Evolutionary conservation across 2,797 vertebrate species (phyloP).

Genomic region (Octomys mimax): DNA sequence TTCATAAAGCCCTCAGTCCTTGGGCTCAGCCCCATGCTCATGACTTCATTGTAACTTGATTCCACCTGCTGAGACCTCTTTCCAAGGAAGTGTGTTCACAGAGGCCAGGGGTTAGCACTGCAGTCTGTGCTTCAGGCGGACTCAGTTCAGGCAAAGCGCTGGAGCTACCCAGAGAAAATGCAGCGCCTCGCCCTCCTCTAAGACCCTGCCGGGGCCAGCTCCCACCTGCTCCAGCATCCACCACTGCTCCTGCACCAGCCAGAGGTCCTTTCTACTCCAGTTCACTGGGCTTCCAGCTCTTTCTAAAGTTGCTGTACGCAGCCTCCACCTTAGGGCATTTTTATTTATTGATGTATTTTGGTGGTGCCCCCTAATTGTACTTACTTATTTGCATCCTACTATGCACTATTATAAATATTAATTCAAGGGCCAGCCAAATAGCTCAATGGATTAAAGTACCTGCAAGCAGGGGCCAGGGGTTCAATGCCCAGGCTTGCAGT

Average conservation of each 20-base stretch:
- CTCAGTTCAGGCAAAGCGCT: background rate
- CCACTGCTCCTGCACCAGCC: background rate
- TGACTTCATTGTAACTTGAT: background rate
- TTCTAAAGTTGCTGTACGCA: background rate
- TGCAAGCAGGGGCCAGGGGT: too few relatives aligned
- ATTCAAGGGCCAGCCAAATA: too few relatives aligned
- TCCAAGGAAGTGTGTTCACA: background rate
- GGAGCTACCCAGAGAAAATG: background rate
- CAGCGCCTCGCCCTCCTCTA: accelerated
- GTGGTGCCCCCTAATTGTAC: background rate
- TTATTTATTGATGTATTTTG: background rate
- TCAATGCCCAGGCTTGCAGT: too few relatives aligned
- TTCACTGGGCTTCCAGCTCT: accelerated
- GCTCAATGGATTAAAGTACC: too few relatives aligned
- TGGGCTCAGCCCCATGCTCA: background rate
- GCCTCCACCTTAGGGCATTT: background rate
- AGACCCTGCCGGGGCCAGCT: background rate
- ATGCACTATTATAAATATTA: background rate
- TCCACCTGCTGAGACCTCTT: background rate
- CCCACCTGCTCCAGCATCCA: too few relatives aligned
- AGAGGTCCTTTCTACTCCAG: too few relatives aligned
- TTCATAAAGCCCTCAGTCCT: background rate
- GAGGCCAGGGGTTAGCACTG: background rate
- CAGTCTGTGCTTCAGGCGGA: background rate
- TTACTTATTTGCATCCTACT: background rate